Conservation (phyloP, 1,140 invertebrate genomes). For the Drosophila asahinai region DNA sequence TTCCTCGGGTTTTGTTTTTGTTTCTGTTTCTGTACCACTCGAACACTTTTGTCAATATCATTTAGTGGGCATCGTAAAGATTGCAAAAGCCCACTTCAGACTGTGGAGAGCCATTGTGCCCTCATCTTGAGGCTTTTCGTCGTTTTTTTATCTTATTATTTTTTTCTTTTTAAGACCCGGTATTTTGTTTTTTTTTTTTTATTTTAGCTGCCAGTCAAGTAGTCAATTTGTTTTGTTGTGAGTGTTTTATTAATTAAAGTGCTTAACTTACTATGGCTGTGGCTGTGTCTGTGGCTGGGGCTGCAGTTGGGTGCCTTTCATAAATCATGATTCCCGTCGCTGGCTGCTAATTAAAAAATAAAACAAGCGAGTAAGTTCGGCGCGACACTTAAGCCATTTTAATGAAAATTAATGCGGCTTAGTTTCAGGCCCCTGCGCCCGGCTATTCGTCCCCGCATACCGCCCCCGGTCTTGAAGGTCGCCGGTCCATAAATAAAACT, state of each 20-base stretch:
- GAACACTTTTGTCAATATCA: constrained; percentile 82
- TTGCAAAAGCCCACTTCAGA: constrained; percentile 79
- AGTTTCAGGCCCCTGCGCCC: constrained; percentile 28
- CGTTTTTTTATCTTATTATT: constrained; percentile 9
- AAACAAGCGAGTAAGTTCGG: constrained; percentile 76
- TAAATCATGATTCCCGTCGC: constrained; percentile 64
- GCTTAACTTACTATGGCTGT: constrained; percentile 51
- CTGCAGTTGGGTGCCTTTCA: constrained; percentile 57
- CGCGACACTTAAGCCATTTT: constrained; percentile 77
- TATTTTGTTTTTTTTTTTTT: constrained; percentile 30
- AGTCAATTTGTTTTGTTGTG: constrained; percentile 77
- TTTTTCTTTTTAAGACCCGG: constrained; percentile 33
- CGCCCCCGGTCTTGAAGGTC: constrained; percentile 32
- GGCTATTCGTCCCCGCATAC: not conserved
- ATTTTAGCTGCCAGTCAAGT: constrained; percentile 43
- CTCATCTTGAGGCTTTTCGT: constrained; percentile 44
- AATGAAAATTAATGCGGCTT: constrained; percentile 80
- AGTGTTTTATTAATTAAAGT: constrained; percentile 84
- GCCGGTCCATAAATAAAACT: constrained; percentile 65
- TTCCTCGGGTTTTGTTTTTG: constrained; percentile 6
- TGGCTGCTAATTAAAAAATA: constrained; percentile 77
- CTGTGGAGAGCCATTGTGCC: constrained; percentile 73
- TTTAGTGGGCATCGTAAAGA: constrained; percentile 83
- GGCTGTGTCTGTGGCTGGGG: constrained; percentile 22
- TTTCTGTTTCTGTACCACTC: constrained; percentile 55